Evolutionary conservation across 1,140 invertebrate species (phyloP).

Genomic region (Homarus americanus): DNA sequence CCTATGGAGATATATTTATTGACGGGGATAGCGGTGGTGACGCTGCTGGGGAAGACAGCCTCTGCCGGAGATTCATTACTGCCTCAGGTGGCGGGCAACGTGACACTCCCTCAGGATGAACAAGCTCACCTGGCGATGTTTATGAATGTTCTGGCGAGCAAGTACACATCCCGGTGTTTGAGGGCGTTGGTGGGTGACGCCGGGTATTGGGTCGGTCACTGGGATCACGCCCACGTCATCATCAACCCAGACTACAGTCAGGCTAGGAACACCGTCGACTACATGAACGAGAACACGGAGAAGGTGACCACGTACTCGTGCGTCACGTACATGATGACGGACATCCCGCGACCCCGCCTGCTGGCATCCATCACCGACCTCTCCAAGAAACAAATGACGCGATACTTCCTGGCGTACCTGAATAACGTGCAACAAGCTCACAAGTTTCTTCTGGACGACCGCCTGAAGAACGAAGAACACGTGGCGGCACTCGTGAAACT

Average conservation of each 20-base stretch:
- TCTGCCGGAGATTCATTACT: background rate
- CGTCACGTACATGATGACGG: conserved; percentile 32
- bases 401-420: conserved; percentile 25
- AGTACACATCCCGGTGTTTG: conserved; percentile 41
- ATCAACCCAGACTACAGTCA: background rate
- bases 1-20: background rate
- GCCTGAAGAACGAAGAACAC: conserved; percentile 36
- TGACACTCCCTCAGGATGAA: background rate
- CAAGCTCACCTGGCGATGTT: background rate
- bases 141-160: conserved; percentile 11
- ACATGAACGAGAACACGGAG: conserved; percentile 40
- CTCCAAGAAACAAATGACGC: conserved; percentile 29
- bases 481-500: conserved; percentile 25
- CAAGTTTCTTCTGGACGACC: conserved; percentile 45
- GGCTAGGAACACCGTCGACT: background rate
- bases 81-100: background rate
- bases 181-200: conserved; percentile 26
- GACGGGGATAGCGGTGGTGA: background rate
- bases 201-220: background rate
- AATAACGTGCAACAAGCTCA: background rate
- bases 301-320: conserved; percentile 33
- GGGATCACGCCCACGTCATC: background rate
- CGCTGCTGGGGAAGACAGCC: background rate
- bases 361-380: conserved; percentile 11
- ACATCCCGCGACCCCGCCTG: background rate